Base-by-base conservation (phyloP, 2,797 vertebrate species). In the Buceros bicornis region DNA sequence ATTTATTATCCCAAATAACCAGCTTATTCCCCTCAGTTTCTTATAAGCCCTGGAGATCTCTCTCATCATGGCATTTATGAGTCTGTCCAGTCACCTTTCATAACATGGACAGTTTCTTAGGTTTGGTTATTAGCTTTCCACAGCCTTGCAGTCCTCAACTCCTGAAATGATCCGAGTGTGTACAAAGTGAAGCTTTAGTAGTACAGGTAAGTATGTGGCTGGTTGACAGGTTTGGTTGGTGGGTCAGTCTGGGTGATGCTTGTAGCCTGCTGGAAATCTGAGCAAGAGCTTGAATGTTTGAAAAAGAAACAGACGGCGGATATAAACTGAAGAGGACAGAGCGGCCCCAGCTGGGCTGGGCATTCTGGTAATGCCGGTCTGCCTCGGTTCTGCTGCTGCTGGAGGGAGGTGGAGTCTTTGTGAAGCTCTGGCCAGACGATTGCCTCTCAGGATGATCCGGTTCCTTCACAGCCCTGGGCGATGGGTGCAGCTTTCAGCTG, bases 311-410 rank as follows among this genome's bases (percentile, higher is more conserved):
- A 13, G 28, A 13, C 21, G 26, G 60, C 25, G 43, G 22, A 8
- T 73, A 13, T 10, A 13, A 74, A 29, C 3, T 21, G 56, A 16
- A 28, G 60, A 45, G 45, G 5, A 14, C 8, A 1, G 18, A 15
- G 13, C 1, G 2, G 24, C 40, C 20, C 40, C 28, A 13, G 14
- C 24, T 14, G 42, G 19, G 40, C 3, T 33, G 61, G 40, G 13
- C 72, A 4, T n/a, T 29, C 17, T 12, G 60, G 2, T 67, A 5
- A 12, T 0, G 1, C 24, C 4, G 0, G 17, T 19, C 31, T 58
- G 42, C 37, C 37, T 62, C 2, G 0, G 61, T 31, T 42, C 82
- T 71, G 73, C 47, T 12, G 53, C 82, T 71, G 73, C 47, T 12
- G 53, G 25, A 21, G 2, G 33, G 35, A 31, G 47, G 2, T 37